A percentile compares a stretch with the other conserved stretches of the same genome.
These are phyloP conservation scores for Petrosia ficiformis DNA, from an alignment of 37 sponge, comb jelly and placozoan species.

Conservation along the genomic window DNA sequence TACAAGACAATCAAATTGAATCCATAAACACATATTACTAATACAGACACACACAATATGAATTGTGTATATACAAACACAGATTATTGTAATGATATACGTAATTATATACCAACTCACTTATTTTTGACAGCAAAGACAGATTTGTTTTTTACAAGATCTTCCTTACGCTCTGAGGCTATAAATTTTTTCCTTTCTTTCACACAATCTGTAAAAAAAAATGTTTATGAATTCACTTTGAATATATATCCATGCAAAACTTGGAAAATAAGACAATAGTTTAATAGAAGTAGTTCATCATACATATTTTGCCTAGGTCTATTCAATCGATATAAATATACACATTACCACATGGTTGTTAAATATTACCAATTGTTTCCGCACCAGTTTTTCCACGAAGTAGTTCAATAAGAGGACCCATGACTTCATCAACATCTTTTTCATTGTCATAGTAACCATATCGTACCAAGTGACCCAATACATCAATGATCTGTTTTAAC, in stretches of 20 bases:
- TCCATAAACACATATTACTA: too few relatives aligned
- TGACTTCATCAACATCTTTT: conserved; percentile 31
- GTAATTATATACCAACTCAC: conserved; percentile 13
- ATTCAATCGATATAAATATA: too few relatives aligned
- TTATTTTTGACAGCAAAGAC: conserved; percentile 45
- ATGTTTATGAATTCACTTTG: neutral
- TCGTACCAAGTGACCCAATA: conserved; percentile 12
- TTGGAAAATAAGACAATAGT: too few relatives aligned
- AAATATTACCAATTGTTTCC: conserved; percentile 16
- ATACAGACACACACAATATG: too few relatives aligned
- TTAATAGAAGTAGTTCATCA: too few relatives aligned
- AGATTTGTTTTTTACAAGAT: conserved; percentile 27
- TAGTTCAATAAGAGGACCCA: conserved; percentile 29
- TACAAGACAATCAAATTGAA: too few relatives aligned
- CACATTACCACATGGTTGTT: neutral
- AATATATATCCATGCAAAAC: too few relatives aligned
- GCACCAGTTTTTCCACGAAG: conserved; percentile 37
- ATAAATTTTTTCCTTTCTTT: conserved; percentile 11
- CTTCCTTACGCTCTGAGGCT: neutral
- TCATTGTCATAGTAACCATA: too few relatives aligned
- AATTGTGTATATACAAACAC: neutral
- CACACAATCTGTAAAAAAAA: neutral
- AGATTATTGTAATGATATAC: neutral
- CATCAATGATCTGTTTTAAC: neutral
- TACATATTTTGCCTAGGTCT: too few relatives aligned